Percentiles rank a stretch among this genome's conserved stretches.
phyloP scores from a whole-genome alignment of 2,888 invertebrate species.

The Prionchulus punctatus region DNA sequence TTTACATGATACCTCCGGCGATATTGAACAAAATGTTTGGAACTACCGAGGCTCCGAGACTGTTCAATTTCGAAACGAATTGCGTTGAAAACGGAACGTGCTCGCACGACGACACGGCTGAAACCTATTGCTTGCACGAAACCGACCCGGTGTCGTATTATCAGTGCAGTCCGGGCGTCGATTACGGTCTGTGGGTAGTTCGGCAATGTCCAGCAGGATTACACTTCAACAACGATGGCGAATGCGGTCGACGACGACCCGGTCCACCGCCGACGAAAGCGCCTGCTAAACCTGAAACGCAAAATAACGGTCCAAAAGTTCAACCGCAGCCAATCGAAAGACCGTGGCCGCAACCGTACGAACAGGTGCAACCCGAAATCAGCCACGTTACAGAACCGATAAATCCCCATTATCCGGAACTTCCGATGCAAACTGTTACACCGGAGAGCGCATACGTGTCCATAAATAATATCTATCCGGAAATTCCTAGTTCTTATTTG shows the following conservation, averaged over 20 bases:
- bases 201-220: not conserved
- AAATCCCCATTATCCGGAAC: too few relatives aligned
- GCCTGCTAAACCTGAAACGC: too few relatives aligned
- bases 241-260: not conserved
- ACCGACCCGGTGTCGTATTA: not conserved
- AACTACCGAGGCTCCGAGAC: not conserved
- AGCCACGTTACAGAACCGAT: too few relatives aligned
- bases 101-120: not conserved
- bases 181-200: not conserved
- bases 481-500: too few relatives aligned
- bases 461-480: too few relatives aligned
- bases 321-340: too few relatives aligned
- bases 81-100: constrained; percentile 2
- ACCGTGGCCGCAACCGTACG: too few relatives aligned
- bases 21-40: not conserved
- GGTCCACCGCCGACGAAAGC: not conserved
- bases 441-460: too few relatives aligned
- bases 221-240: not conserved
- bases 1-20: too few relatives aligned
- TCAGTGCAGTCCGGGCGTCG: not conserved
- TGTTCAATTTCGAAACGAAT: not conserved
- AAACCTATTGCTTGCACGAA: not conserved
- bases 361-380: too few relatives aligned
- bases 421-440: too few relatives aligned
- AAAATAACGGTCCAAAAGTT: too few relatives aligned